phyloP scores from a whole-genome alignment of 53 echinoderm and acorn worm species.

The Temnopleurus reevesii region DNA sequence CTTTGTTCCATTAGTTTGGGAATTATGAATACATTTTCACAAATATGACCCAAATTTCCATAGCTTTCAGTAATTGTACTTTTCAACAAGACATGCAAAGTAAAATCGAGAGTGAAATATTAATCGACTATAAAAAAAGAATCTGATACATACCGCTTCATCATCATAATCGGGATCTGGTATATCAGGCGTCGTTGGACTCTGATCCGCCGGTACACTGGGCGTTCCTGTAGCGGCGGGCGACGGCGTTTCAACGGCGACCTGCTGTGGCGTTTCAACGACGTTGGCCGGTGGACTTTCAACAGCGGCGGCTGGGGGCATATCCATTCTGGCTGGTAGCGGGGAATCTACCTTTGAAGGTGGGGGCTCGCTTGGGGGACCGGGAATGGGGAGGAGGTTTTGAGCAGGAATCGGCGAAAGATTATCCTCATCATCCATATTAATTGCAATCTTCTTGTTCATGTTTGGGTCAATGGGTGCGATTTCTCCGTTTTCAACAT shows the following conservation, averaged over 20 bases:
- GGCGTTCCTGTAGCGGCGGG: neutral
- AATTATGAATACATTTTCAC: too few relatives aligned
- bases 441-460: neutral
- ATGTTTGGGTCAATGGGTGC: neutral
- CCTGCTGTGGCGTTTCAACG: neutral
- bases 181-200: neutral
- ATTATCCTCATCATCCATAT: neutral
- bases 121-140: too few relatives aligned
- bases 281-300: neutral
- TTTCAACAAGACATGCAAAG: too few relatives aligned
- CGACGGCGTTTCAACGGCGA: too few relatives aligned
- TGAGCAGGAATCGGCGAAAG: too few relatives aligned
- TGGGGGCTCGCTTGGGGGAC: neutral
- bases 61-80: too few relatives aligned
- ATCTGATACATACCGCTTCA: slow-evolving; percentile 13
- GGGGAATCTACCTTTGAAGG: too few relatives aligned
- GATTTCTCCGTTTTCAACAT: neutral
- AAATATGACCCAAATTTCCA: too few relatives aligned
- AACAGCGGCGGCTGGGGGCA: neutral
- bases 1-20: too few relatives aligned
- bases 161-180: slow-evolving; percentile 47
- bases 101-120: too few relatives aligned
- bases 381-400: too few relatives aligned
- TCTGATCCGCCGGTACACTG: neutral
- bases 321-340: neutral